These are phyloP conservation scores for Lasioglossum baleicum DNA, from an alignment of 1,140 invertebrate genomes.

Conservation along the genomic window DNA sequence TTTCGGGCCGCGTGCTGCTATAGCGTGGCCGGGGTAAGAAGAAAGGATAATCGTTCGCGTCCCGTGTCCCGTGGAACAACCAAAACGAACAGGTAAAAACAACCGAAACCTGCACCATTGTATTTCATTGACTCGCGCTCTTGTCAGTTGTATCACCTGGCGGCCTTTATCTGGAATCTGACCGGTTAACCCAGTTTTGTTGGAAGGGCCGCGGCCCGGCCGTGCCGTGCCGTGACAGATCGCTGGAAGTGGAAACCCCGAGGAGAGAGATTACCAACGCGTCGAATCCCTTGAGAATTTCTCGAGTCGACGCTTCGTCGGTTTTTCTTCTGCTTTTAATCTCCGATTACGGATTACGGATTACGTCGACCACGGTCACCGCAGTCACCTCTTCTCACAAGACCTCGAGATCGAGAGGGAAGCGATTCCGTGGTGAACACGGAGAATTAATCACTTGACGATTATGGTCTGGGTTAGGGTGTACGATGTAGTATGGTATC, in stretches of 20 bases:
- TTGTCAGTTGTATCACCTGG: slow-evolving; percentile 31
- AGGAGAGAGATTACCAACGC: slow-evolving; percentile 16
- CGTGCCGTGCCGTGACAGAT: slow-evolving; percentile 27
- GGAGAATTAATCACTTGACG: neutral
- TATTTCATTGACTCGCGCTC: slow-evolving; percentile 17
- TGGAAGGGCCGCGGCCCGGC: too few species aligned
- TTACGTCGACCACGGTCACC: too few species aligned
- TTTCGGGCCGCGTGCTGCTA: neutral
- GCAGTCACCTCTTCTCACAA: neutral
- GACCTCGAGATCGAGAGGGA: neutral
- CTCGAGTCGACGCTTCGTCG: neutral
- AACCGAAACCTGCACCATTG: slow-evolving; percentile 14
- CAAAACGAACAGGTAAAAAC: slow-evolving; percentile 35
- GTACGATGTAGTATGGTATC: too few species aligned
- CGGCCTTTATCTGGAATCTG: slow-evolving; percentile 41
- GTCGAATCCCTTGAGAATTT: slow-evolving; percentile 17
- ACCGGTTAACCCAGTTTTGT: slow-evolving; percentile 48
- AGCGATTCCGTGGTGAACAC: neutral
- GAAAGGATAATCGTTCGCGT: neutral
- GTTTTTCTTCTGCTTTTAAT: slow-evolving; percentile 5
- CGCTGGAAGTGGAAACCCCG: neutral
- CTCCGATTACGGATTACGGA: neutral
- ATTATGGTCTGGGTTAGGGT: neutral
- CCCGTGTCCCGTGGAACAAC: neutral
- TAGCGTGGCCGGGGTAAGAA: neutral